Conservation (phyloP, 1,140 invertebrate species). For the Vollenhovia emeryi region DNA sequence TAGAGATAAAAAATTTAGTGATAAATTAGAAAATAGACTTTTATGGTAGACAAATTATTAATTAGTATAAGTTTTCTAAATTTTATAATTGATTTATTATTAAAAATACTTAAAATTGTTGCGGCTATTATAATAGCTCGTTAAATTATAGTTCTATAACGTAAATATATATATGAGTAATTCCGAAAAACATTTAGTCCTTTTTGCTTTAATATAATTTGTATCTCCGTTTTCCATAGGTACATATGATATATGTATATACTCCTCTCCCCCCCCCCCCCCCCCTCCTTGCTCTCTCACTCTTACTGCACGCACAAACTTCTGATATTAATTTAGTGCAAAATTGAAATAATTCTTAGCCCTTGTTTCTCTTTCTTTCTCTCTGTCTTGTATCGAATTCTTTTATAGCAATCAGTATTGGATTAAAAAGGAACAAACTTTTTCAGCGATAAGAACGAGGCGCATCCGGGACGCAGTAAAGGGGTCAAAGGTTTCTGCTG, state of each 20-base stretch:
- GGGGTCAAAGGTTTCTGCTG: slow-evolving; percentile 62
- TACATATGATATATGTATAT: too few species aligned
- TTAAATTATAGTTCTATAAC: not conserved
- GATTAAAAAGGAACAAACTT: slow-evolving; percentile 53
- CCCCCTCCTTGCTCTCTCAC: not conserved
- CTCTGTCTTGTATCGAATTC: not conserved
- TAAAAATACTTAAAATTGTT: not conserved
- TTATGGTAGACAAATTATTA: not conserved
- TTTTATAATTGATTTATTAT: not conserved
- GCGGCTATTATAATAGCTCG: not conserved
- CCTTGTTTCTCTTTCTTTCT: slow-evolving; percentile 20
- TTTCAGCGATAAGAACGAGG: slow-evolving; percentile 60
- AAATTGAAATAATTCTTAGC: slow-evolving; percentile 51
- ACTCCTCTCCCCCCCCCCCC: not conserved
- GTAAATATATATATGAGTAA: too few species aligned
- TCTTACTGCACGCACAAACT: not conserved
- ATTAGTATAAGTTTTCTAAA: not conserved
- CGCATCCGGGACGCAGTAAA: slow-evolving; percentile 64
- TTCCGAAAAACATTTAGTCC: too few species aligned
- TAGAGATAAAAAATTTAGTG: not conserved
- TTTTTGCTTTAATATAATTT: too few species aligned
- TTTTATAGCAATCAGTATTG: slow-evolving; percentile 15
- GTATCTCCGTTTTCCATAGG: too few species aligned
- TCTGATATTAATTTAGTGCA: not conserved
- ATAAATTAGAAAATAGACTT: not conserved